These are phyloP conservation scores for Eremophila alpestris DNA, from an alignment of 2,797 vertebrate species.

Conservation along the genomic window DNA sequence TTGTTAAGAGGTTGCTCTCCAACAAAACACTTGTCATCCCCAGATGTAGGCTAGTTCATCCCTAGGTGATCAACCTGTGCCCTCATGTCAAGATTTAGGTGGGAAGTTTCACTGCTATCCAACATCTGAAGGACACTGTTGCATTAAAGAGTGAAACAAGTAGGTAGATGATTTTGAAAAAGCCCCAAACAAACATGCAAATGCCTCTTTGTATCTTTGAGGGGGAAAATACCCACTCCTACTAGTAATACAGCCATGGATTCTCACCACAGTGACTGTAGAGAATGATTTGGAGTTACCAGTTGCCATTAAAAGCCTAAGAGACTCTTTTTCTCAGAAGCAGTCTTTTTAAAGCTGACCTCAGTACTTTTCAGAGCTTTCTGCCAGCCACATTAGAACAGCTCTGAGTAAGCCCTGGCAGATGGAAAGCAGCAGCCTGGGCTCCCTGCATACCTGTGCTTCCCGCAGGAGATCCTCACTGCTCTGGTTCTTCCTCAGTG, in stretches of 20 bases:
- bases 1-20: not conserved
- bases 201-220: not conserved
- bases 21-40: not conserved
- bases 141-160: not conserved
- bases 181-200: not conserved
- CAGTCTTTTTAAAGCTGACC: not conserved
- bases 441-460: slow-evolving; percentile 80
- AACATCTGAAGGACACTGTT: not conserved
- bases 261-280: not conserved
- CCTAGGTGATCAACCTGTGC: not conserved
- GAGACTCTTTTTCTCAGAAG: not conserved
- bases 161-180: rapidly evolving
- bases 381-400: not conserved
- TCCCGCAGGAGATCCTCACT: slow-evolving; percentile 93
- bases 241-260: not conserved
- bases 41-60: not conserved
- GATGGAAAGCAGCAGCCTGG: not conserved
- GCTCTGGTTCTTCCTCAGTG: slow-evolving; percentile 94
- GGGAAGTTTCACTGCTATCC: not conserved
- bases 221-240: rapidly evolving
- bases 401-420: not conserved
- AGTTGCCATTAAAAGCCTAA: not conserved
- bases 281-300: not conserved
- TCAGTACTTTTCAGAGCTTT: not conserved
- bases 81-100: not conserved